phyloP scores from a whole-genome alignment of 2,797 vertebrate genomes.

The Amblyopsis hoosieri region DNA sequence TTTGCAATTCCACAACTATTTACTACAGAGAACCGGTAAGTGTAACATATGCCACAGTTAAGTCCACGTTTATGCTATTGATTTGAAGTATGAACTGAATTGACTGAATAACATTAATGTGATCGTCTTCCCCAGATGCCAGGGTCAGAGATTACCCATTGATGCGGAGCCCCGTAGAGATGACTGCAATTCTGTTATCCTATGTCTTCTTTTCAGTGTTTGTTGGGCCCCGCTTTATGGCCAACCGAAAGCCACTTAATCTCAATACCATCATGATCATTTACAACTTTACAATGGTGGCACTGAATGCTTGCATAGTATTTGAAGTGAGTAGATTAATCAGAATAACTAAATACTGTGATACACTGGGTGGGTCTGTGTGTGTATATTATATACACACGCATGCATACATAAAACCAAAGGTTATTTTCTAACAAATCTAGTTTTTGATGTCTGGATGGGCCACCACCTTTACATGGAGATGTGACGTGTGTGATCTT shows the following conservation, averaged over 20 bases:
- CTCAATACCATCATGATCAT: conserved; percentile 89
- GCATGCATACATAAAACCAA: too few species aligned
- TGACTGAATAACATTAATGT: neutral
- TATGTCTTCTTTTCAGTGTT: conserved; percentile 87
- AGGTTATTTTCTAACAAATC: conserved; percentile 5
- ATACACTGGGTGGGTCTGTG: too few species aligned
- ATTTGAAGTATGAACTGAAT: neutral
- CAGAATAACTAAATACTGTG: neutral
- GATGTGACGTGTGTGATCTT: conserved; percentile 89
- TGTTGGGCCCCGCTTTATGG: conserved; percentile 90
- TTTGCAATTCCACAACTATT: conserved; percentile 74
- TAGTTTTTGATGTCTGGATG: conserved; percentile 96
- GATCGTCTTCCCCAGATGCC: conserved; percentile 75
- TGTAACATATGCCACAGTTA: conserved; percentile 5
- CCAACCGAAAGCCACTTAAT: conserved; percentile 88
- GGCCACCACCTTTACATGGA: conserved; percentile 91
- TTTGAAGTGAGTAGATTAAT: conserved; percentile 85
- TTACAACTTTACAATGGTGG: conserved; percentile 93
- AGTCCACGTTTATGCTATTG: neutral
- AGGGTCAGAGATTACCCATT: conserved; percentile 86
- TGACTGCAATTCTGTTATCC: conserved; percentile 83
- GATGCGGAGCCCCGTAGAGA: conserved; percentile 87
- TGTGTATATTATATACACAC: too few species aligned
- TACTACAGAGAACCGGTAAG: conserved; percentile 84
- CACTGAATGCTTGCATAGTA: conserved; percentile 89